These are phyloP conservation scores for Nibea albiflora DNA, from an alignment of 2,113 vertebrate species.

Conservation along the genomic window DNA sequence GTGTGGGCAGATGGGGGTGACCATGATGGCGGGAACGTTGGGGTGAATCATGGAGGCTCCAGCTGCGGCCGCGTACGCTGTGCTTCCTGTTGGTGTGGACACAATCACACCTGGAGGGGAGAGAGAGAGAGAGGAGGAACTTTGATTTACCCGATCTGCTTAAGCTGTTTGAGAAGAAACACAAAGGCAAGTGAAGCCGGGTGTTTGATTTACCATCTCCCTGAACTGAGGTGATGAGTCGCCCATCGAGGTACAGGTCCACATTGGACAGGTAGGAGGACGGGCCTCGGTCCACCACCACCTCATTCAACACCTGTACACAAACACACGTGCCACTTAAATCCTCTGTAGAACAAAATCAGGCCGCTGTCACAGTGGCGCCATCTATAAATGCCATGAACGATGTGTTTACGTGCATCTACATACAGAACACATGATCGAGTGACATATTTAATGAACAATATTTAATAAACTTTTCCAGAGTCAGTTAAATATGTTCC, in stretches of 20 bases:
- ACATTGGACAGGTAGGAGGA: constrained; percentile 89
- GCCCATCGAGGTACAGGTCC: constrained; percentile 86
- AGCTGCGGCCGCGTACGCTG: constrained; percentile 85
- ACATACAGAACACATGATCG: background rate
- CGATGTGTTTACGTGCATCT: background rate
- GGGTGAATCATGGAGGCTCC: constrained; percentile 89
- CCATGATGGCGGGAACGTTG: constrained; percentile 88
- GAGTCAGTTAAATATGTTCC: background rate
- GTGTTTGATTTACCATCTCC: constrained; percentile 80
- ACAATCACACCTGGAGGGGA: constrained; percentile 83
- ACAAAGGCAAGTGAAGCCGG: background rate
- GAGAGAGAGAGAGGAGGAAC: background rate
- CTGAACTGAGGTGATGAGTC: constrained; percentile 88
- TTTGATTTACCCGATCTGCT: background rate
- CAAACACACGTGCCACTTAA: background rate
- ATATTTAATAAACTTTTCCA: background rate
- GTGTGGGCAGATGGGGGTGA: constrained; percentile 88
- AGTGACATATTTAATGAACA: background rate
- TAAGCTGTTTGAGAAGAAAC: background rate
- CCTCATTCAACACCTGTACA: constrained; percentile 85
- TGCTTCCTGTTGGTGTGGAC: constrained; percentile 87
- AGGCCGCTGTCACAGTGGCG: constrained; percentile 4
- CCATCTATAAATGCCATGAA: constrained; percentile 23
- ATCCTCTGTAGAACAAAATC: background rate
- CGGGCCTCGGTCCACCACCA: constrained; percentile 87